A percentile compares a stretch with the other conserved stretches of the same genome.
Conservation (phyloP, 1,140 invertebrate species). For the Drosophila orosa region DNA sequence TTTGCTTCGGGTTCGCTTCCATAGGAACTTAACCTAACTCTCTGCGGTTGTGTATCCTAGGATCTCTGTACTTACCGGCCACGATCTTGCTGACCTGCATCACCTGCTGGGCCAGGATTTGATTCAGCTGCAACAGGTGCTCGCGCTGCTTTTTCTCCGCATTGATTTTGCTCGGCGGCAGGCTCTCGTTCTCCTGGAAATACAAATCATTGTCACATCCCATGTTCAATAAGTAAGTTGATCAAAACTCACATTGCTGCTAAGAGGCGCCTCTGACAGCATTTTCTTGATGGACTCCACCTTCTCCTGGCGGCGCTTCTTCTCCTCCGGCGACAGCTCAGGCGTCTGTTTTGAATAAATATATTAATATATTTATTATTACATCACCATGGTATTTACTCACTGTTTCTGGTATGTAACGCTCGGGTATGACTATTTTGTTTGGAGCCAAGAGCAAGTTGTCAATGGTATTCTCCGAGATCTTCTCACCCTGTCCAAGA, state of each 20-base stretch:
- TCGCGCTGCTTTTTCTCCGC: constrained; percentile 94
- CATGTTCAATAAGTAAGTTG: neutral
- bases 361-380: neutral
- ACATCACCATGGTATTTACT: constrained; percentile 14
- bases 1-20: constrained; percentile 40
- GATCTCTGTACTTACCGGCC: constrained; percentile 88
- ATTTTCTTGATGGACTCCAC: constrained; percentile 96
- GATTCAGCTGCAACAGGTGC: constrained; percentile 94
- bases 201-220: neutral
- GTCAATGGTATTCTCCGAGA: constrained; percentile 91
- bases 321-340: constrained; percentile 92
- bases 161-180: constrained; percentile 87
- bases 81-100: constrained; percentile 97
- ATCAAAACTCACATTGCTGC: constrained; percentile 82
- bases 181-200: constrained; percentile 76
- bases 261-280: constrained; percentile 89
- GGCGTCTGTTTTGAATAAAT: constrained; percentile 86
- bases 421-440: constrained; percentile 95
- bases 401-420: constrained; percentile 95
- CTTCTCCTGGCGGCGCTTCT: constrained; percentile 92
- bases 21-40: constrained; percentile 48
- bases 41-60: neutral
- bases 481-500: constrained; percentile 86
- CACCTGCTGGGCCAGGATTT: constrained; percentile 96
- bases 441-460: constrained; percentile 92